Percentiles rank a stretch among this genome's conserved stretches.
Conservation (phyloP, 2,888 invertebrate species). For the Sisyra nigra region DNA sequence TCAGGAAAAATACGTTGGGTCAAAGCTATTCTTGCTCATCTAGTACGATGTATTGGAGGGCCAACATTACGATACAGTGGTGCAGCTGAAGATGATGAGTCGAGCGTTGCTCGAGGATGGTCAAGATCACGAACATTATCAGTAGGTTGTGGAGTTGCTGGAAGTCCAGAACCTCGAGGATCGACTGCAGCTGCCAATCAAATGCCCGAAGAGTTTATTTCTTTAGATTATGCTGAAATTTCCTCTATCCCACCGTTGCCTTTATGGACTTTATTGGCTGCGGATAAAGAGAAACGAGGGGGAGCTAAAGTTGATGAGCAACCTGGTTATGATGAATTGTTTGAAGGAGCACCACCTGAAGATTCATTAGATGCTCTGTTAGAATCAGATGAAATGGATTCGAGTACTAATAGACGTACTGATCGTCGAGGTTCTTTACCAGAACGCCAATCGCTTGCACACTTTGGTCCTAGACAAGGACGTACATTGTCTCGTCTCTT, state of each 20-base stretch:
- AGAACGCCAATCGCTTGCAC: conserved; percentile 59
- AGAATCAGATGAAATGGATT: conserved; percentile 42
- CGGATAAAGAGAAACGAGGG: conserved; percentile 70
- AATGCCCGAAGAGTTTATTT: conserved; percentile 27
- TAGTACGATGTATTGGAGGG: conserved; percentile 60
- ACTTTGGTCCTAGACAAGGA: conserved; percentile 77
- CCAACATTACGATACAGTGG: conserved; percentile 23
- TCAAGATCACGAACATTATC: conserved; percentile 79
- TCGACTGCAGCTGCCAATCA: conserved; percentile 55
- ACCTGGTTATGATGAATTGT: conserved; percentile 77
- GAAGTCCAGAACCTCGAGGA: conserved; percentile 65
- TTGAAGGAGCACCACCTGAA: conserved; percentile 64
- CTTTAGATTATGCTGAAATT: conserved; percentile 87
- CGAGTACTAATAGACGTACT: conserved; percentile 28
- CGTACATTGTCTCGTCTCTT: conserved; percentile 74
- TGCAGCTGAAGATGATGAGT: conserved; percentile 29
- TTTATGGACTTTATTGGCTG: conserved; percentile 86
- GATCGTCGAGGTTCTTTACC: conserved; percentile 54
- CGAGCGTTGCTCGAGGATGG: conserved; percentile 44
- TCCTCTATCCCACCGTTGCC: conserved; percentile 97
- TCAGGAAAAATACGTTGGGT: conserved; percentile 97
- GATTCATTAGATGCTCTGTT: conserved; percentile 68
- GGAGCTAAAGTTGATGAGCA: conserved; percentile 7
- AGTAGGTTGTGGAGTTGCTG: conserved; percentile 60
- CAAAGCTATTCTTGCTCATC: conserved; percentile 92